Conservation (phyloP, 2,797 vertebrate species). For the Dromococcyx pavoninus region DNA sequence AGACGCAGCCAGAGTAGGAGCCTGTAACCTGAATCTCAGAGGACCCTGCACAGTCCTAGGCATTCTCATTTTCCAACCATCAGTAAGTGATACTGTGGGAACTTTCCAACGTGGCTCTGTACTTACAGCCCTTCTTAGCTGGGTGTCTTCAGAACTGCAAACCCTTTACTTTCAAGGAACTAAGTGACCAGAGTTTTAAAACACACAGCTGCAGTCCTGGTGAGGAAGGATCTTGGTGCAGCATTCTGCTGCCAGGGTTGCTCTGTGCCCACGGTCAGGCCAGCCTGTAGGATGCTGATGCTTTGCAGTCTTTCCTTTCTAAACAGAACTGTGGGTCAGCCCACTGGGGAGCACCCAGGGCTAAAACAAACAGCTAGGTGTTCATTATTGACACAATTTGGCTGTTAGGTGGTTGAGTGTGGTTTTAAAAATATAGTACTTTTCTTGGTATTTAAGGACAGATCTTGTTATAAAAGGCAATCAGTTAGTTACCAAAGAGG, state of each 20-base stretch:
- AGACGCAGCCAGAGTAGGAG: not conserved
- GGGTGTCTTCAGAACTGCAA: not conserved
- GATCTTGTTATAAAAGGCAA: not conserved
- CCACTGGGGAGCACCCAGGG: not conserved
- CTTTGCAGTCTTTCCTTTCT: not conserved
- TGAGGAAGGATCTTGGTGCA: not conserved
- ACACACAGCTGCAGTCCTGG: not conserved
- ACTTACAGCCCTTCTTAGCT: not conserved
- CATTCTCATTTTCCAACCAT: not conserved
- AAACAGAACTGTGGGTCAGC: not conserved
- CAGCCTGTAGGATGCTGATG: not conserved
- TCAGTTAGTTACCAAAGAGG: not conserved
- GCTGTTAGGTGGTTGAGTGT: not conserved
- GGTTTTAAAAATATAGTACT: not conserved
- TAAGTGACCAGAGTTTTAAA: not conserved
- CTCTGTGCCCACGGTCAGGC: not conserved
- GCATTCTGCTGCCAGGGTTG: not conserved
- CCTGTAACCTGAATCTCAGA: conserved; percentile 24
- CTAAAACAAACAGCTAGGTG: not conserved
- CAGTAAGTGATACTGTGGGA: conserved; percentile 32
- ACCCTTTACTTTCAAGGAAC: not conserved
- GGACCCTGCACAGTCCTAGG: not conserved
- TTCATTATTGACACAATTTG: not conserved
- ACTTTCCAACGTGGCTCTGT: not conserved
- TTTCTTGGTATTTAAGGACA: not conserved